A percentile compares a stretch with the other conserved stretches of the same genome.
These are phyloP conservation scores for Chelidonichthys spinosus DNA, from an alignment of 2,797 vertebrate species.

Conservation along the genomic window DNA sequence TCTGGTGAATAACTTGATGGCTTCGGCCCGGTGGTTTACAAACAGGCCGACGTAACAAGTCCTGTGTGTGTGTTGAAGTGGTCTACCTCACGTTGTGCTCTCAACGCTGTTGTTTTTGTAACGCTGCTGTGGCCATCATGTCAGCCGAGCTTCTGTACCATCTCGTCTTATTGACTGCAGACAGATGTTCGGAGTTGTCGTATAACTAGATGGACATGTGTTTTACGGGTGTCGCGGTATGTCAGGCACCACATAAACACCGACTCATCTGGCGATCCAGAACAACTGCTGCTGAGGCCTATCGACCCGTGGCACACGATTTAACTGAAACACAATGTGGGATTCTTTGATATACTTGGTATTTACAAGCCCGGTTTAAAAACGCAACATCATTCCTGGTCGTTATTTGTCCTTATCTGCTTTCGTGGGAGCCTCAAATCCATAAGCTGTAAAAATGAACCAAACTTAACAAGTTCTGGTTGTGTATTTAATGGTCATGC, in stretches of 20 bases:
- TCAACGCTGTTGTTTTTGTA: slow-evolving; percentile 74
- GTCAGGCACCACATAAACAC: slow-evolving; percentile 8
- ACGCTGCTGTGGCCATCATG: slow-evolving; percentile 57
- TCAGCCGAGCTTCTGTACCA: slow-evolving; percentile 36
- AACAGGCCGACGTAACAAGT: slow-evolving; percentile 37
- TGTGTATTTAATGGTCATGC: slow-evolving; percentile 24
- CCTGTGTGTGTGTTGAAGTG: slow-evolving; percentile 37
- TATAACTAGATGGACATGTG: slow-evolving; percentile 12
- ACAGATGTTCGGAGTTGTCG: slow-evolving; percentile 31
- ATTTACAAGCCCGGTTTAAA: slow-evolving; percentile 27
- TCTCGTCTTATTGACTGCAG: background rate
- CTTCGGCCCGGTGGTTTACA: slow-evolving; percentile 55
- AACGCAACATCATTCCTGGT: slow-evolving; percentile 29
- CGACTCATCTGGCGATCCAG: slow-evolving; percentile 20
- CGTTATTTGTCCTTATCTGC: slow-evolving; percentile 27
- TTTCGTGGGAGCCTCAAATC: slow-evolving; percentile 33
- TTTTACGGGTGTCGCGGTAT: background rate
- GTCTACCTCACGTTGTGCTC: slow-evolving; percentile 83
- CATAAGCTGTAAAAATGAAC: slow-evolving; percentile 47
- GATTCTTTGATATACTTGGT: slow-evolving; percentile 21
- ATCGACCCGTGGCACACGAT: slow-evolving; percentile 8
- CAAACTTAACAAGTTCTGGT: slow-evolving; percentile 39
- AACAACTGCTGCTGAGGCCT: slow-evolving; percentile 21
- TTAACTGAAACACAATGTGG: slow-evolving; percentile 14
- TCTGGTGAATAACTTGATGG: slow-evolving; percentile 39